Conservation (phyloP, 2,113 vertebrate genomes). For the Pedionomus torquatus region DNA sequence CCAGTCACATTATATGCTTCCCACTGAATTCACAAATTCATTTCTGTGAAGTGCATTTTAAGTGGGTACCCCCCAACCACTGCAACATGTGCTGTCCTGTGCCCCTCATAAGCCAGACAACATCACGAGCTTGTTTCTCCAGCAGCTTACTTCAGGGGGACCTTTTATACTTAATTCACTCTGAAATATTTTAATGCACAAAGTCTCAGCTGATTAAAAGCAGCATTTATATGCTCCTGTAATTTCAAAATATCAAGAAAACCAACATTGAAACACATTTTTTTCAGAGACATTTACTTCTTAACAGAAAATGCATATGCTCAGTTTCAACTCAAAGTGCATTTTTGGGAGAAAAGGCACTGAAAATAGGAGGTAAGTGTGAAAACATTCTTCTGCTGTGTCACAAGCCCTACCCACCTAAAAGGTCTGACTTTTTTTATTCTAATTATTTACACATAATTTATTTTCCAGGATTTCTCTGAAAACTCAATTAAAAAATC, state of each 20-base stretch:
- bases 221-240: background rate
- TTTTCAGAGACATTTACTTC: background rate
- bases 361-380: background rate
- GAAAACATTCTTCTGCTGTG: background rate
- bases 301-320: background rate
- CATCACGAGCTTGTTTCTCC: background rate
- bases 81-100: background rate
- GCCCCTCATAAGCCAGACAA: fast-evolving
- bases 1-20: background rate
- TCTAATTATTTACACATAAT: background rate
- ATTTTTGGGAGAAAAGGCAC: background rate
- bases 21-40: background rate
- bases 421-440: background rate
- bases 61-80: background rate
- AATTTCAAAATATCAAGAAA: background rate
- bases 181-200: background rate
- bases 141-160: background rate
- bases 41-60: background rate
- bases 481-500: background rate
- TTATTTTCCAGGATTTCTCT: background rate
- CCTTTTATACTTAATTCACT: background rate
- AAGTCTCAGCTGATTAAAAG: background rate
- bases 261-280: background rate
- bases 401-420: background rate
- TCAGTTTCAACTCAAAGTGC: background rate